Base-by-base conservation (phyloP, 2,888 invertebrate genomes). In the Tipula vernalis region DNA sequence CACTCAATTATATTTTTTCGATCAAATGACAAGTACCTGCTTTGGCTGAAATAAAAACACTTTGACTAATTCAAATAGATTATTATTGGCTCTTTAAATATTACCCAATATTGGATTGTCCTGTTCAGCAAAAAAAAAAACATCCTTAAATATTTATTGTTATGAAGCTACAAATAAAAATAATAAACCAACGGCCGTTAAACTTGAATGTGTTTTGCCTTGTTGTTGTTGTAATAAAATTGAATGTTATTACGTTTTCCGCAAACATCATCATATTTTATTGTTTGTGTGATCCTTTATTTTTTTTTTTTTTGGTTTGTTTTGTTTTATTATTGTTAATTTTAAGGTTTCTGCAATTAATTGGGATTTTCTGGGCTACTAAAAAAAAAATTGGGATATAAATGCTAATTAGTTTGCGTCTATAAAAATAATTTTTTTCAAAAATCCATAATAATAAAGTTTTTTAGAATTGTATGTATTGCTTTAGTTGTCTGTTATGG, bases 281-380 rank as follows among this genome's bases (percentile, higher is more conserved):
- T 71, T 71, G 71, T 71, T 28, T 71, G 71, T 71, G 71, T 71
- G 71, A 71, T 71, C 71, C 71, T 28, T 28, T 57, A 15, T 71
- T 71, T 28, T 39, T 0, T 39, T 39, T 6, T 39, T 28, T 28
- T 28, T 28, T 57, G 57, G 71, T 71, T 71, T 71, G 39, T 39
- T 51, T 71, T 28, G 8, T 71, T 28, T 71, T 71, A 28, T 71
- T 71, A 71, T 71, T 71, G 71, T 71, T 71, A 71, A 71, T 71
- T 71, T 51, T 71, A 71, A 71, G 71, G 71, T 71, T 71, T 71
- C 71, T 71, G 71, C 71, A 71, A 71, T 71, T 71, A 71, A 71
- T 71, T 71, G 71, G 71, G 71, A 71, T 71, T 71, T 71, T 71
- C 71, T 71, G 71, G 71, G 71, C 10, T 71, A 71, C 28, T 71